A percentile compares a stretch with the other conserved stretches of the same genome.
phyloP scores from a whole-genome alignment of 2,888 invertebrate species.

The Piscicola geometra region DNA sequence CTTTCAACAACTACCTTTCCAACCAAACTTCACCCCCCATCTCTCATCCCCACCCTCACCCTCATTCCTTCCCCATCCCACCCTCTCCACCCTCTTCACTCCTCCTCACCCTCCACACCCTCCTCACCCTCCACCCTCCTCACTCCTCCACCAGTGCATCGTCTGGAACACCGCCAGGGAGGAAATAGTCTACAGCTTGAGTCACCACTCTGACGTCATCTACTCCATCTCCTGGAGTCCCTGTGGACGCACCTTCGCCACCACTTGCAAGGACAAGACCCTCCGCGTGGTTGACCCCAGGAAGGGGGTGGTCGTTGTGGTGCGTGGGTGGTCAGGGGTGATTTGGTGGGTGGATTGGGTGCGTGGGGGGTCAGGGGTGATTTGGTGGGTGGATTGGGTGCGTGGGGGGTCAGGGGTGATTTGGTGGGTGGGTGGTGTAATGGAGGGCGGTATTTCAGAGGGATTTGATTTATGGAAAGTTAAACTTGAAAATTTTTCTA shows the following conservation, averaged over 20 bases:
- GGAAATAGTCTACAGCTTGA: conserved; percentile 74
- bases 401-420: too few species aligned
- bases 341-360: too few species aligned
- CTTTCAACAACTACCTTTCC: too few species aligned
- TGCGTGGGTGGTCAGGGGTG: conserved; percentile 49
- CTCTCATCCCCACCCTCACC: not conserved
- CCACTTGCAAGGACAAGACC: conserved; percentile 94
- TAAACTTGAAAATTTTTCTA: too few species aligned
- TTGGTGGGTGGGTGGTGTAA: too few species aligned
- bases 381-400: too few species aligned
- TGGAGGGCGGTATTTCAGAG: too few species aligned
- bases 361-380: too few species aligned
- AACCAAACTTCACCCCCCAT: not conserved
- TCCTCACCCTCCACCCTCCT: not conserved
- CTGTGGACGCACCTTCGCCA: conserved; percentile 87
- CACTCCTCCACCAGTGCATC: conserved; percentile 63
- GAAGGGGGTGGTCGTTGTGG: conserved; percentile 67
- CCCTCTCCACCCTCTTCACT: too few species aligned
- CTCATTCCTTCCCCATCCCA: not conserved
- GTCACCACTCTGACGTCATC: conserved; percentile 86
- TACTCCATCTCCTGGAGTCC: conserved; percentile 94
- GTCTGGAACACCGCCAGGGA: conserved; percentile 87
- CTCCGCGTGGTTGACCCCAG: conserved; percentile 87
- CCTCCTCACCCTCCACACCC: not conserved
- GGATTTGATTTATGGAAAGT: too few species aligned